A percentile compares a stretch with the other conserved stretches of the same genome.
Evolutionary conservation across 2,888 invertebrate species (phyloP).

Genomic region (Amiota mariae): DNA sequence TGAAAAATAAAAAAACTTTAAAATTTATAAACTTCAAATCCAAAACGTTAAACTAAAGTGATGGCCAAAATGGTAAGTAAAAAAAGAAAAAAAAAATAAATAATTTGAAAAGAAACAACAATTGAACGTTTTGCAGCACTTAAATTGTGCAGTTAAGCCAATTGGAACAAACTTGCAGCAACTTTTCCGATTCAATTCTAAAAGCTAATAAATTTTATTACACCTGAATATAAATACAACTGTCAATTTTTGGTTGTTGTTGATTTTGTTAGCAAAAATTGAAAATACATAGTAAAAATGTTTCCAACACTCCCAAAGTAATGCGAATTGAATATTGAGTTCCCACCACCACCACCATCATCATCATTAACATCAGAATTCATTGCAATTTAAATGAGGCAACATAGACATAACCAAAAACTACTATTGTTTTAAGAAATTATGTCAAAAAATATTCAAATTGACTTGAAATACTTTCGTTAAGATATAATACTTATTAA

Average conservation of each 20-base stretch:
- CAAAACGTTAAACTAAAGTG: constrained; percentile 43
- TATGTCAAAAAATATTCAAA: no score
- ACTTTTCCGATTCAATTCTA: constrained; percentile 11
- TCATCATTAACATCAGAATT: no score
- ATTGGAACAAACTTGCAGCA: background rate
- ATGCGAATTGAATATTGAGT: background rate
- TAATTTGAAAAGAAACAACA: constrained; percentile 37
- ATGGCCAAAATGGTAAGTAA: constrained; percentile 17
- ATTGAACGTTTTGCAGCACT: background rate
- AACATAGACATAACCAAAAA: no score
- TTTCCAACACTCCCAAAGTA: constrained; percentile 12
- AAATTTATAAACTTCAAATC: constrained; percentile 43
- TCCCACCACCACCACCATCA: no score
- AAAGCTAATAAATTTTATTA: constrained; percentile 25
- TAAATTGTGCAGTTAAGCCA: background rate
- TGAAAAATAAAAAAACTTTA: constrained; percentile 55
- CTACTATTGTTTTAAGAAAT: no score
- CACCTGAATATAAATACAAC: constrained; percentile 27
- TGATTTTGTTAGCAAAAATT: no score
- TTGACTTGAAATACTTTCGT: no score
- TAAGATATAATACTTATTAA: no score
- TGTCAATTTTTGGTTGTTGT: background rate
- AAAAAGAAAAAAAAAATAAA: constrained; percentile 15
- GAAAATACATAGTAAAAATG: no score
- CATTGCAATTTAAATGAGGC: constrained; percentile 19